Percentiles rank a stretch among this genome's conserved stretches.
Evolutionary conservation across 1,140 invertebrate species (phyloP).

Genomic region (Metaphire vulgaris): DNA sequence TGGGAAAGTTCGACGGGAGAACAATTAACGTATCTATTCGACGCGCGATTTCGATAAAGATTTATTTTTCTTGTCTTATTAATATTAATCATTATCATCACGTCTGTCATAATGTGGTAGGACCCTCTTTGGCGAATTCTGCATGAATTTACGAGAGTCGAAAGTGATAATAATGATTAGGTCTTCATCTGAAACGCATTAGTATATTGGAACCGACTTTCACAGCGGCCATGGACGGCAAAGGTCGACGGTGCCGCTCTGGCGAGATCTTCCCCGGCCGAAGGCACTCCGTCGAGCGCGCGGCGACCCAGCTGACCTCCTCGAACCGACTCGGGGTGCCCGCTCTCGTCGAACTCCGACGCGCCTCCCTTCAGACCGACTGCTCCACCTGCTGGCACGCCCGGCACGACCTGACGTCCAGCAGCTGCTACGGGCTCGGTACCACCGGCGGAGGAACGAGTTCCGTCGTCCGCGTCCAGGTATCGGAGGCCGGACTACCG

Average conservation of each 20-base stretch:
- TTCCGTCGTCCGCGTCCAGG: background rate
- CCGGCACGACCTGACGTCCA: background rate
- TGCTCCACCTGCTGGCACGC: background rate
- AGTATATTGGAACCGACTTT: too few species aligned
- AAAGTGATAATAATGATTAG: too few species aligned
- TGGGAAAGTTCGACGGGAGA: too few species aligned
- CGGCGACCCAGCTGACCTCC: background rate
- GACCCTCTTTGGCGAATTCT: too few species aligned
- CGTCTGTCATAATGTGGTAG: too few species aligned
- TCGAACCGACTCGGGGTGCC: slow-evolving; percentile 17
- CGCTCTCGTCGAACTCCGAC: background rate
- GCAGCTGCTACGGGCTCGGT: background rate
- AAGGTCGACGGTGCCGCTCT: background rate
- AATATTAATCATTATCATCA: too few species aligned
- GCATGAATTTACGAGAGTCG: too few species aligned
- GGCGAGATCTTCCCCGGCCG: slow-evolving; percentile 21
- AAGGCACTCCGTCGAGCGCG: slow-evolving; percentile 12
- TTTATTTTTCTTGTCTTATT: too few species aligned
- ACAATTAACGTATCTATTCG: too few species aligned
- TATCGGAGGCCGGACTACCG: background rate
- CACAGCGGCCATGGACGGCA: background rate
- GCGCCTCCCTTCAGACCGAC: slow-evolving; percentile 17
- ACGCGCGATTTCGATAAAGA: too few species aligned
- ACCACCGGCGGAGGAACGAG: background rate
- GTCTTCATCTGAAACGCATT: too few species aligned